phyloP scores from a whole-genome alignment of 2,113 vertebrate species.

The Theropithecus gelada region DNA sequence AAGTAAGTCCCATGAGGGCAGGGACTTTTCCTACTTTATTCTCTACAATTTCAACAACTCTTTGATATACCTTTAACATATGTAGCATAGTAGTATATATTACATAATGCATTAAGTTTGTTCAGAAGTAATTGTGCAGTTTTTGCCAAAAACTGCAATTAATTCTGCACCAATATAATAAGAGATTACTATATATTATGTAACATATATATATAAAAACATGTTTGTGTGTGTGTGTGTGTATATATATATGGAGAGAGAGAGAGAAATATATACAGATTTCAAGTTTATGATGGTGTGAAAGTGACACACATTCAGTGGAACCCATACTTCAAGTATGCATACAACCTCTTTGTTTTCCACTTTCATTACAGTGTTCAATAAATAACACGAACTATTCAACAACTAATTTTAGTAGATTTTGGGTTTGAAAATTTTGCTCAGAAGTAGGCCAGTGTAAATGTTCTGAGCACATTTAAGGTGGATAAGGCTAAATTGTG shows the following conservation, averaged over 20 bases:
- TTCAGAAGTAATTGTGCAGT: no score
- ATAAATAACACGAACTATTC: neutral
- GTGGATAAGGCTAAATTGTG: neutral
- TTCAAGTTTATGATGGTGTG: neutral
- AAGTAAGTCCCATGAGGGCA: neutral
- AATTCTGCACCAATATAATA: no score
- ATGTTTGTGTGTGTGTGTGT: no score
- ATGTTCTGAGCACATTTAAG: neutral
- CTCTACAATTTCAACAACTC: neutral
- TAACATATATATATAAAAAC: no score
- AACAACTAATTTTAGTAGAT: neutral
- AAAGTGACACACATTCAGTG: neutral
- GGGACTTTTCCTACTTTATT: neutral
- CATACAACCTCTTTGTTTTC: neutral
- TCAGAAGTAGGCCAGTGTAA: neutral
- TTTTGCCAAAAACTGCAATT: no score
- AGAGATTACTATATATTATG: no score
- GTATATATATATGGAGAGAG: neutral
- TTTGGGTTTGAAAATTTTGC: neutral
- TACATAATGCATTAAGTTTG: neutral
- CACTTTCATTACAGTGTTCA: neutral
- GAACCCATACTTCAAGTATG: neutral
- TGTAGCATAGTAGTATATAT: neutral
- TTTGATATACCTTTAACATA: neutral
- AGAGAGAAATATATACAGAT: neutral